Conservation (phyloP, 1,140 invertebrate genomes). For the Drosophila rhopaloa region DNA sequence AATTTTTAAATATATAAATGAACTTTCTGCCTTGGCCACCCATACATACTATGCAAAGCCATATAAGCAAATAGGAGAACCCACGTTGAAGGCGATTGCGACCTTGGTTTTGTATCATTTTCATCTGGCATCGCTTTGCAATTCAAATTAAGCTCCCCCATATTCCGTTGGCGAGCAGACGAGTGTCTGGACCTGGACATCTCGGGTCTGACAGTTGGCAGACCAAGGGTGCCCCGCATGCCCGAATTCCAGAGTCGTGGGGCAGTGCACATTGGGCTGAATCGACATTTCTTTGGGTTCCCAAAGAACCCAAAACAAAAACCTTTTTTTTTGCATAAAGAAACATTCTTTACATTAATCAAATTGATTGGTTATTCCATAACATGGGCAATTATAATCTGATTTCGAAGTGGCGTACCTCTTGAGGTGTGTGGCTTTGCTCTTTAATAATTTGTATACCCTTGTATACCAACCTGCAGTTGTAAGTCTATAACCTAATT, state of each 20-base stretch:
- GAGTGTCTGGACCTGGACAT: constrained; percentile 26
- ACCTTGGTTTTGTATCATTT: constrained; percentile 17
- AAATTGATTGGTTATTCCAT: background rate
- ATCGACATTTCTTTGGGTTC: background rate
- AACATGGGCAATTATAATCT: background rate
- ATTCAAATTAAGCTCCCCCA: constrained; percentile 28
- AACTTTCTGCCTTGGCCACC: constrained; percentile 3
- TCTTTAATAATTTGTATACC: no score
- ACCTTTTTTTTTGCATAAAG: background rate
- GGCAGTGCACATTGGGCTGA: constrained; percentile 11
- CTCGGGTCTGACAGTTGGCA: constrained; percentile 22
- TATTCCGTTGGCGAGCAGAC: background rate
- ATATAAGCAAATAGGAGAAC: background rate
- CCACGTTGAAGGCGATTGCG: background rate
- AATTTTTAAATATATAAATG: constrained; percentile 57
- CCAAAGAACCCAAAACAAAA: background rate
- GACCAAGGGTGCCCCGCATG: constrained; percentile 6
- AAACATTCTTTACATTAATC: constrained; percentile 2
- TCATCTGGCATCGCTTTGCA: constrained; percentile 29
- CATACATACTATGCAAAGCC: background rate
- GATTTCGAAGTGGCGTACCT: background rate
- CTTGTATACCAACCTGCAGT: no score
- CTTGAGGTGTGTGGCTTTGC: background rate
- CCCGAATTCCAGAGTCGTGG: constrained; percentile 1
- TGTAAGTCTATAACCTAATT: no score